Conservation (phyloP, 1,140 invertebrate genomes). For the Drosophila kohkoa region DNA sequence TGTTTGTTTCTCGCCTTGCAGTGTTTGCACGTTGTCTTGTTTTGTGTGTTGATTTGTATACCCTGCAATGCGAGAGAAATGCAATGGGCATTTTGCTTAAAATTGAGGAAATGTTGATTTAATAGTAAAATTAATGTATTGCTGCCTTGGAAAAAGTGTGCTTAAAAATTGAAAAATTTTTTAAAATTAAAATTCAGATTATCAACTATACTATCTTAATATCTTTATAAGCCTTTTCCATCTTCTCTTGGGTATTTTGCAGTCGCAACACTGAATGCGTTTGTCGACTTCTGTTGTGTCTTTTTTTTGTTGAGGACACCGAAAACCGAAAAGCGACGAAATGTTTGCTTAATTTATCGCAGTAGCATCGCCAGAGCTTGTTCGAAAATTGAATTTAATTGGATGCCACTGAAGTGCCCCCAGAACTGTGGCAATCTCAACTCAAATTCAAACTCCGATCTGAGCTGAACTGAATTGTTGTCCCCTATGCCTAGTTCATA, state of each 20-base stretch:
- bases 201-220: neutral
- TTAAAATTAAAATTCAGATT: too few species aligned
- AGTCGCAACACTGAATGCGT: slow-evolving; percentile 1
- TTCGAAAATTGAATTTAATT: slow-evolving; percentile 81
- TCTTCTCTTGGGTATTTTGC: neutral
- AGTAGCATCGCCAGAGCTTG: slow-evolving; percentile 70
- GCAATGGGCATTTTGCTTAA: slow-evolving; percentile 1
- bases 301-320: slow-evolving; percentile 27
- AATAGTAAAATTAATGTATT: too few species aligned
- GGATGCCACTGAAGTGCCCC: slow-evolving; percentile 65
- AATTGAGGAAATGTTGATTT: neutral
- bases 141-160: too few species aligned
- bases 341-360: slow-evolving; percentile 82
- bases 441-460: neutral
- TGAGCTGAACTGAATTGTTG: slow-evolving; percentile 7
- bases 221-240: neutral
- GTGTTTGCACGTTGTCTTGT: slow-evolving; percentile 49
- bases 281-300: slow-evolving; percentile 19
- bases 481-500: slow-evolving; percentile 71
- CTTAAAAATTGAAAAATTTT: too few species aligned
- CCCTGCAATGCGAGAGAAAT: slow-evolving; percentile 1
- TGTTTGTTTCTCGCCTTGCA: slow-evolving; percentile 56
- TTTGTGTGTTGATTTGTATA: slow-evolving; percentile 59
- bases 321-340: slow-evolving; percentile 51
- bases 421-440: slow-evolving; percentile 16